Conservation (phyloP, 2,113 vertebrate species). For the Malurus elegans region DNA sequence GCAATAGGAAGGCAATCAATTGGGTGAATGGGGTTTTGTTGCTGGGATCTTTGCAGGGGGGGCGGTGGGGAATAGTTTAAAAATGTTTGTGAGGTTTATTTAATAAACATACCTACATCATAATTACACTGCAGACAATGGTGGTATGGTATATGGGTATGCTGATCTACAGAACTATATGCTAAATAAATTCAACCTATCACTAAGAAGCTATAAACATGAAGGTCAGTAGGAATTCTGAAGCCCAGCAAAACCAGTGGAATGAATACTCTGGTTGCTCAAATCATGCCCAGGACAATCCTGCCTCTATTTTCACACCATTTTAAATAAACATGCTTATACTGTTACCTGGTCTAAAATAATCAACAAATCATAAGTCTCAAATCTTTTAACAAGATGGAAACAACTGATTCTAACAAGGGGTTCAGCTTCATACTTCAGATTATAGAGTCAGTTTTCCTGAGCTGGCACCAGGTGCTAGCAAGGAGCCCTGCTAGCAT, state of each 20-base stretch:
- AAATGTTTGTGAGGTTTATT: fast-evolving
- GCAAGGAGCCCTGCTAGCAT: neutral
- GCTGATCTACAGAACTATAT: neutral
- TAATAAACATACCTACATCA: neutral
- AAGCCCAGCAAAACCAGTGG: neutral
- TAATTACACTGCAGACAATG: neutral
- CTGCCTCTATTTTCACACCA: neutral
- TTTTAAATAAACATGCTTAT: neutral
- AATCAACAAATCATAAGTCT: neutral
- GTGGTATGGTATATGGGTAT: neutral
- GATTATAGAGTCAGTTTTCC: neutral
- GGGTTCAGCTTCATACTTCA: neutral
- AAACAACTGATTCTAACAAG: neutral
- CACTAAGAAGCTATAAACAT: neutral
- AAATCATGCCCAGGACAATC: neutral
- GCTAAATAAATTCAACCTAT: neutral
- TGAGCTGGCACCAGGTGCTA: neutral
- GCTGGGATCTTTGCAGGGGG: neutral
- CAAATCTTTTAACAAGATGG: neutral
- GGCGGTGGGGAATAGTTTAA: neutral
- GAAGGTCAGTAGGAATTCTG: neutral
- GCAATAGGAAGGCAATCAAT: neutral
- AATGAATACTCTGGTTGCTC: neutral
- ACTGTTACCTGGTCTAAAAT: neutral
- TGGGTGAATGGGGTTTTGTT: neutral